Evolutionary conservation across 92 coral and sea anemone species (phyloP), one percentile per base, ranked within the genome.

Genomic region (Hydrozoanthus gracilis): DNA sequence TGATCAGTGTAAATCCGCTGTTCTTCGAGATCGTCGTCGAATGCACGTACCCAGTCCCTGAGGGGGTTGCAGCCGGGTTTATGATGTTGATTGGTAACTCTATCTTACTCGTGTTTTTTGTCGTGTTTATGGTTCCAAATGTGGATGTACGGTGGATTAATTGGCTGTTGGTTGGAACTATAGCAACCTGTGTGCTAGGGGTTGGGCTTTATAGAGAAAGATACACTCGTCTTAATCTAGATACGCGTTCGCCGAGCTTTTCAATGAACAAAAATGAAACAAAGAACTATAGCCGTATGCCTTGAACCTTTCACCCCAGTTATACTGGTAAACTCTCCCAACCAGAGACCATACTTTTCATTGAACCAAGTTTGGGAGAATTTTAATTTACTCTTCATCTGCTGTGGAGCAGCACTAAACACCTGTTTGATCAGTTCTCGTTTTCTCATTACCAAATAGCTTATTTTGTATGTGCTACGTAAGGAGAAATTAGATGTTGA

Each of bases 101-200:
- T 9, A 83, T 92, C 2, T 85, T 86, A 61, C 74, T 92, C 17
- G 73, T 90, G 44, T 88, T 94, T 60, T 82, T 76, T 46, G 66
- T 91, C 20, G 74, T 88, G 7, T 94, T 94, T 72, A 94, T 94
- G 95, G 90, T 94, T 88, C 98, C 98, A 5, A 82, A 60, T 65
- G 78, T 88, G 76, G 89, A 88, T 79, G 93, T 92, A 1, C 69
- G 88, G 14, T 94, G 95, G 95, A 94, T 94, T 86, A 94, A 94
- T 86, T 94, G 98, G 98, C 79, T 89, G 16, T 83, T 90, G 76
- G 94, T 86, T 1, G 91, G 86, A 10, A 84, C 88, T 61, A 73
- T 86, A 35, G 89, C 84, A 2, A 51, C 86, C 18, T 90, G 95
- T 79, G 78, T 94, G n/a, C 91, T 93, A 16, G 87, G 91, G 50